phyloP scores from a whole-genome alignment of 1,140 invertebrate species.

The Oryzaephilus surinamensis region DNA sequence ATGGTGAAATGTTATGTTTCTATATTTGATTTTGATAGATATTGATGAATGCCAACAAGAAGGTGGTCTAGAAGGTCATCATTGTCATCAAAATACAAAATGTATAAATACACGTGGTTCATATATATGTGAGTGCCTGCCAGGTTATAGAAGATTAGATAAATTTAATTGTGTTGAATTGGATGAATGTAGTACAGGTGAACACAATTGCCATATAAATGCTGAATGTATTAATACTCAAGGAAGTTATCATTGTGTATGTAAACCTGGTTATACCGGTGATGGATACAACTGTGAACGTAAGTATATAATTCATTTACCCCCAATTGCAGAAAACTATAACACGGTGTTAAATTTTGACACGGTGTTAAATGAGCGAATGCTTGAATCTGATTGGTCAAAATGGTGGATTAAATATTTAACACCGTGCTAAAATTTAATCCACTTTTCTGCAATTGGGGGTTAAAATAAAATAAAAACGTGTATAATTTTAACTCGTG shows the following conservation, averaged over 20 bases:
- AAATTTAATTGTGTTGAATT: constrained; percentile 72
- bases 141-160: constrained; percentile 65
- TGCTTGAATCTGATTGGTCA: no score
- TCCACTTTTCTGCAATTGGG: no score
- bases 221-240: constrained; percentile 77
- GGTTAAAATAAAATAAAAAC: no score
- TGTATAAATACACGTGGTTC: constrained; percentile 71
- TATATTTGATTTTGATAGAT: constrained; percentile 44
- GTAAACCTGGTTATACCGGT: constrained; percentile 69
- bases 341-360: no score
- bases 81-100: constrained; percentile 67
- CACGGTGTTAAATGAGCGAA: no score
- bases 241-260: constrained; percentile 76
- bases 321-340: no score
- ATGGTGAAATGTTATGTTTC: neutral
- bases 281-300: constrained; percentile 73
- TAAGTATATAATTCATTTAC: constrained; percentile 49
- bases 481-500: no score
- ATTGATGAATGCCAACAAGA: constrained; percentile 69
- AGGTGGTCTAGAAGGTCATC: constrained; percentile 64
- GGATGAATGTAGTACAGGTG: constrained; percentile 61
- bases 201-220: constrained; percentile 62
- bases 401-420: no score
- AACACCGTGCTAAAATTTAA: no score
- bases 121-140: constrained; percentile 71